Evolutionary conservation across 2,797 vertebrate genomes (phyloP), one percentile per base, ranked within the genome.

Genomic region (Gouania willdenowi): DNA sequence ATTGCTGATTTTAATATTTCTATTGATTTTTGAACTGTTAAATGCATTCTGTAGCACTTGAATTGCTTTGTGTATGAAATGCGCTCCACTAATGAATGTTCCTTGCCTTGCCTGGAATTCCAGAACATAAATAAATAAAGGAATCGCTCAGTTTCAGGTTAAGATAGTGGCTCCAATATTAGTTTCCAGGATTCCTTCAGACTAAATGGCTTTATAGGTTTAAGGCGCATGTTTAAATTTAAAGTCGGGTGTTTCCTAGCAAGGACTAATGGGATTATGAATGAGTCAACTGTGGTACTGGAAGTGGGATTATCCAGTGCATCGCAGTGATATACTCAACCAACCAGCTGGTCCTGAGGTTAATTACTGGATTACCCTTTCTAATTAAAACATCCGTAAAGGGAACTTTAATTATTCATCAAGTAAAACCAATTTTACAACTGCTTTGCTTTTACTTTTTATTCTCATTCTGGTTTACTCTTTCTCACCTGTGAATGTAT

Each of bases 181-280:
- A n/a, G n/a, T n/a, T n/a, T n/a, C n/a, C n/a, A n/a, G n/a, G n/a
- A n/a, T n/a, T n/a, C n/a, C n/a, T n/a, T n/a, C 84, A 76, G 81
- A 80, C 81, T 85, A 88, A 86, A 87, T 84, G 88, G 75, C 82
- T 78, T 85, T 85, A 85, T 89, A 88, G 77, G 68, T 65, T 75
- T 61, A 71, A 45, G 66, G 75, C 49, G 44, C n/a, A 72, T 31
- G 55, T 71, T 86, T 84, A 82, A 78, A 71, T 68, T 73, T 81
- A 68, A 75, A 79, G 76, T 42, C 60, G 73, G 71, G 75, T 80
- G 82, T 81, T 83, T 77, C 77, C 81, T 72, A 74, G 63, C 71
- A 34, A 65, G 56, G 59, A 46, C 65, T 78, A 87, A 86, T 84
- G 69, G 78, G 81, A 87, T 87, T 87, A 87, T 89, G 86, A 84